Evolutionary conservation across 2,888 invertebrate genomes (phyloP).

Genomic region (Calliopum simillimum): DNA sequence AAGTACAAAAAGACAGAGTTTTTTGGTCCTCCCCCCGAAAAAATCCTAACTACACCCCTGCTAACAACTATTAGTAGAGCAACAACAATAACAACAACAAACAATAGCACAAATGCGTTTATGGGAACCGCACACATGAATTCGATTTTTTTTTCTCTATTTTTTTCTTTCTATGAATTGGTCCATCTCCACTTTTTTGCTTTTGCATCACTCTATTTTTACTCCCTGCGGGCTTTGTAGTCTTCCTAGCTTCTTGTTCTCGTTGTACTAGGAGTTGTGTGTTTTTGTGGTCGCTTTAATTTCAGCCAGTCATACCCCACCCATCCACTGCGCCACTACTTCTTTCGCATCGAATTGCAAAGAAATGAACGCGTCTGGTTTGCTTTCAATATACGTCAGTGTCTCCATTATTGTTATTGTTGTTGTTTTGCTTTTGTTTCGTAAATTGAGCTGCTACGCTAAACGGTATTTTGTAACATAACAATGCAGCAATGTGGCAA

Average conservation of each 20-base stretch:
- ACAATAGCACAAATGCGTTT: slow-evolving; percentile 46
- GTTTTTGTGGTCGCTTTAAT: no score
- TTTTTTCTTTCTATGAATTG: slow-evolving; percentile 20
- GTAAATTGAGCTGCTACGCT: slow-evolving; percentile 42
- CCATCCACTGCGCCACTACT: no score
- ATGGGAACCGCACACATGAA: slow-evolving; percentile 48
- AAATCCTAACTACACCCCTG: background rate
- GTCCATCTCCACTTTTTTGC: no score
- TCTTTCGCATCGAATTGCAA: no score
- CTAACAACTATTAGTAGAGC: slow-evolving; percentile 40
- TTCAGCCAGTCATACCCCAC: no score
- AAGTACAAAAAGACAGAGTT: no score
- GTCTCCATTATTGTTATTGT: slow-evolving; percentile 37
- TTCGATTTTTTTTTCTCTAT: slow-evolving; percentile 40
- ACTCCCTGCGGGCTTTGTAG: no score
- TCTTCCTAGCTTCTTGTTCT: no score
- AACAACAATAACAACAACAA: slow-evolving; percentile 43
- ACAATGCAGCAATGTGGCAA: slow-evolving; percentile 32
- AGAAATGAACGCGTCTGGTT: background rate
- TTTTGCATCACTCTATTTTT: no score
- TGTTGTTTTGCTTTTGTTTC: slow-evolving; percentile 32
- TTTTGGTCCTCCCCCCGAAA: background rate
- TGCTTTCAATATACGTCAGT: slow-evolving; percentile 31
- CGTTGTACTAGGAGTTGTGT: no score
- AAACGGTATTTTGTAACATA: slow-evolving; percentile 34